Evolutionary conservation across 2,113 vertebrate genomes (phyloP).

Genomic region (Archocentrus centrarchus): DNA sequence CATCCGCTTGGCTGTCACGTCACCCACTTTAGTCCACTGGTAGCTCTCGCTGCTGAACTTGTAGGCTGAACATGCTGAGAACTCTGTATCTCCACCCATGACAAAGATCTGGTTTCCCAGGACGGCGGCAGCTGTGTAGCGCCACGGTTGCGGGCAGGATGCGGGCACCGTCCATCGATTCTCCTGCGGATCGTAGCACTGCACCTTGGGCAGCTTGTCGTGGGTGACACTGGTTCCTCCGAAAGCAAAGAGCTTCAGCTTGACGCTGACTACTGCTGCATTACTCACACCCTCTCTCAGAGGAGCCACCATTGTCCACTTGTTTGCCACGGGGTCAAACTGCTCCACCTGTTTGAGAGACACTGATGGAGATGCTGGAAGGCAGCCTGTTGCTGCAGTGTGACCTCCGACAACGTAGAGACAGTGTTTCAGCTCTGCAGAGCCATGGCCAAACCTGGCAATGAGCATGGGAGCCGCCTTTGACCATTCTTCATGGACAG

Average conservation of each 20-base stretch:
- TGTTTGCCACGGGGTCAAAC: slow-evolving; percentile 85
- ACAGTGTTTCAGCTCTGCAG: slow-evolving; percentile 85
- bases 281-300: slow-evolving; percentile 87
- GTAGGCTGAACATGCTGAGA: slow-evolving; percentile 87
- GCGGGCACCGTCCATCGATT: slow-evolving; percentile 86
- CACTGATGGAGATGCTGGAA: slow-evolving; percentile 86
- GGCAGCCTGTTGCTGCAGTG: slow-evolving; percentile 84
- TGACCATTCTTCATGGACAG: slow-evolving; percentile 86
- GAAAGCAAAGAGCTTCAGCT: slow-evolving; percentile 87
- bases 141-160: slow-evolving; percentile 87
- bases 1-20: slow-evolving; percentile 86
- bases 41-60: slow-evolving; percentile 87
- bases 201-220: slow-evolving; percentile 86
- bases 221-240: slow-evolving; percentile 87
- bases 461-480: slow-evolving; percentile 88
- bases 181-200: slow-evolving; percentile 86
- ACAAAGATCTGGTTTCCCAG: slow-evolving; percentile 87
- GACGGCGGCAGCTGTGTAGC: slow-evolving; percentile 86
- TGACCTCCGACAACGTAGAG: slow-evolving; percentile 87
- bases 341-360: slow-evolving; percentile 89
- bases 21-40: slow-evolving; percentile 89
- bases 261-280: slow-evolving; percentile 87
- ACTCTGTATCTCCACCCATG: slow-evolving; percentile 87
- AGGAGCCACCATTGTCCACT: slow-evolving; percentile 88
- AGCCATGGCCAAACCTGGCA: slow-evolving; percentile 87